These are phyloP conservation scores for Artemisiospiza belli DNA, from an alignment of 2,113 vertebrate genomes.

Conservation along the genomic window DNA sequence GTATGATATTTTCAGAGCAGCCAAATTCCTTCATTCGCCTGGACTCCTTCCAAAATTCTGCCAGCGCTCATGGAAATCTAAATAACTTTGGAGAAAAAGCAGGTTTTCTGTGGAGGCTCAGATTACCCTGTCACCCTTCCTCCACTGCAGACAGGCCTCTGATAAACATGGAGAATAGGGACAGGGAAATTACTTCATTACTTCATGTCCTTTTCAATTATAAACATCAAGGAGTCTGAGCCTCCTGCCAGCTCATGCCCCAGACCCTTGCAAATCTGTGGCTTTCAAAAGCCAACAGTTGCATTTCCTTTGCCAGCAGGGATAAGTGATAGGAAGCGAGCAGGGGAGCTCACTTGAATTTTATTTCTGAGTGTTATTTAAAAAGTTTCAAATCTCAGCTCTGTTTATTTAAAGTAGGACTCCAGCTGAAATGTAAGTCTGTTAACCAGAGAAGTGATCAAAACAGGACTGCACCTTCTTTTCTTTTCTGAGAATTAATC, in stretches of 20 bases:
- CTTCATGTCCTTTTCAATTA: constrained; percentile 81
- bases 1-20: constrained; percentile 75
- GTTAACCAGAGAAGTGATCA: constrained; percentile 30
- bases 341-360: neutral
- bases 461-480: constrained; percentile 18
- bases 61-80: constrained; percentile 78
- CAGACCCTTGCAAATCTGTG: constrained; percentile 55
- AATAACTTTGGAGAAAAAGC: constrained; percentile 83
- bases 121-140: constrained; percentile 79
- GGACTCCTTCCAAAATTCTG: constrained; percentile 77
- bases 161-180: constrained; percentile 79
- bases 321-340: constrained; percentile 25
- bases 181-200: constrained; percentile 85
- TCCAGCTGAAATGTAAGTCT: constrained; percentile 33
- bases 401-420: constrained; percentile 40
- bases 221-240: constrained; percentile 63
- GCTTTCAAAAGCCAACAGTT: constrained; percentile 70
- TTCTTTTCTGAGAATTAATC: constrained; percentile 25
- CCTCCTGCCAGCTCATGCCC: constrained; percentile 64
- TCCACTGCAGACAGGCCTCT: constrained; percentile 72
- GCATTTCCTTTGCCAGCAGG: constrained; percentile 51
- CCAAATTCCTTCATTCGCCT: constrained; percentile 72
- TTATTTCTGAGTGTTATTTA: constrained; percentile 32
- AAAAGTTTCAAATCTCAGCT: constrained; percentile 43
- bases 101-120: constrained; percentile 77